Evolutionary conservation across 2,888 invertebrate species (phyloP).

Genomic region (Morpho deidamia): DNA sequence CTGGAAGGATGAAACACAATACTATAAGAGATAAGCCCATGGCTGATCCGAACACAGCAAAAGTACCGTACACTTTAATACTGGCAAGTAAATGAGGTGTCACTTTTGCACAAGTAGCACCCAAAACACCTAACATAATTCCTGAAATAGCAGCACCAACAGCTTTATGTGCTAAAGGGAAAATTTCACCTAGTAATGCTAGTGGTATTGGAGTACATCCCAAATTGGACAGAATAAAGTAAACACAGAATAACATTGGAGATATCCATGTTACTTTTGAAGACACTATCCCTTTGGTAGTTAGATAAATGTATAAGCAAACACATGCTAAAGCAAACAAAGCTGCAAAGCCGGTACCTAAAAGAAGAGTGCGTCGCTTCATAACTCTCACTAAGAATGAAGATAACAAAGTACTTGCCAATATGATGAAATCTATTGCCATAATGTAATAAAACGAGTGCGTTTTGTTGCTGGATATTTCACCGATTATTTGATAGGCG

Average conservation of each 20-base stretch:
- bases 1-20: conserved; percentile 26
- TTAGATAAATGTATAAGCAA: conserved; percentile 41
- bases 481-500: conserved; percentile 45
- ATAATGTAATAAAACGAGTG: conserved; percentile 44
- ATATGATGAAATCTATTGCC: conserved; percentile 45
- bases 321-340: conserved; percentile 33
- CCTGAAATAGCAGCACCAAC: conserved; percentile 33
- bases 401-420: conserved; percentile 38
- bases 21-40: conserved; percentile 29
- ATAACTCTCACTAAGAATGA: conserved; percentile 44
- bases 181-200: conserved; percentile 36
- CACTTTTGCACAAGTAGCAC: conserved; percentile 32
- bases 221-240: conserved; percentile 48
- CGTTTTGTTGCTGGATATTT: conserved; percentile 36
- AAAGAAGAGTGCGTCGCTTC: conserved; percentile 44
- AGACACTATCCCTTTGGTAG: conserved; percentile 30
- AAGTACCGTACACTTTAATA: conserved; percentile 34
- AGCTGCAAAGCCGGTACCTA: conserved; percentile 42
- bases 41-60: conserved; percentile 31
- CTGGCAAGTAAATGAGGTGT: conserved; percentile 38
- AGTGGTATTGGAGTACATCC: conserved; percentile 54
- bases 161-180: conserved; percentile 42
- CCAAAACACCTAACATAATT: conserved; percentile 34
- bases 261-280: conserved; percentile 38
- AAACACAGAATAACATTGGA: conserved; percentile 38